Evolutionary conservation across 1,140 invertebrate genomes (phyloP).

Genomic region (Neodiprion lecontei): DNA sequence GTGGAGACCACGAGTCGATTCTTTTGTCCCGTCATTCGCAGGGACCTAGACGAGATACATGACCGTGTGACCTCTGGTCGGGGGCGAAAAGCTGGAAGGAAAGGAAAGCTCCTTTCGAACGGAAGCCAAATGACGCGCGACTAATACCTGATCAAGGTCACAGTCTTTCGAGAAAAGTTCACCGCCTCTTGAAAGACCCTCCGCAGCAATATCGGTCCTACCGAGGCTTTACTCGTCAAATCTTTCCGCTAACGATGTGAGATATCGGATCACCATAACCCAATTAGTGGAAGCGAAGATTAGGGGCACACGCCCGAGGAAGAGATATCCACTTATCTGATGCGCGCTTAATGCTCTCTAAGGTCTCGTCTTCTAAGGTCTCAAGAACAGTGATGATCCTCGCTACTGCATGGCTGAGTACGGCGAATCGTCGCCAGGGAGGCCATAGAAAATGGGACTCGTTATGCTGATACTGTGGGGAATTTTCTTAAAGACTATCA

Average conservation of each 20-base stretch:
- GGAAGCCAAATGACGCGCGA: conserved; percentile 6
- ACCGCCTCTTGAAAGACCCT: background rate
- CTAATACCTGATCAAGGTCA: conserved; percentile 7
- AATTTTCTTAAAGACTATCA: no score
- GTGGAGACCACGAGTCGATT: background rate
- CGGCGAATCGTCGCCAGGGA: background rate
- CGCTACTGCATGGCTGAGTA: background rate
- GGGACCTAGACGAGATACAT: background rate
- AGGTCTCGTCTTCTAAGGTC: background rate
- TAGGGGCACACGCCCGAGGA: background rate
- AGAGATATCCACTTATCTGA: background rate
- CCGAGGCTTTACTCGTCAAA: background rate
- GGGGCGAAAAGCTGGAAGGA: background rate
- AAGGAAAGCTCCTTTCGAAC: background rate
- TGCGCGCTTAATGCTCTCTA: background rate
- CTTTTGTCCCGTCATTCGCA: conserved; percentile 1
- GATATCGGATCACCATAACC: background rate
- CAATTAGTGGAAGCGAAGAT: background rate
- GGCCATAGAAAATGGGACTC: background rate
- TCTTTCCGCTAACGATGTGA: background rate
- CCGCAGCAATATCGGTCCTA: background rate
- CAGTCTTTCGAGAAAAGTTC: background rate
- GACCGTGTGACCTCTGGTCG: background rate
- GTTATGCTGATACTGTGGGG: no score
- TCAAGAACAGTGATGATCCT: background rate